phyloP scores from a whole-genome alignment of 2,888 invertebrate species.

The Hartigia nigra region DNA sequence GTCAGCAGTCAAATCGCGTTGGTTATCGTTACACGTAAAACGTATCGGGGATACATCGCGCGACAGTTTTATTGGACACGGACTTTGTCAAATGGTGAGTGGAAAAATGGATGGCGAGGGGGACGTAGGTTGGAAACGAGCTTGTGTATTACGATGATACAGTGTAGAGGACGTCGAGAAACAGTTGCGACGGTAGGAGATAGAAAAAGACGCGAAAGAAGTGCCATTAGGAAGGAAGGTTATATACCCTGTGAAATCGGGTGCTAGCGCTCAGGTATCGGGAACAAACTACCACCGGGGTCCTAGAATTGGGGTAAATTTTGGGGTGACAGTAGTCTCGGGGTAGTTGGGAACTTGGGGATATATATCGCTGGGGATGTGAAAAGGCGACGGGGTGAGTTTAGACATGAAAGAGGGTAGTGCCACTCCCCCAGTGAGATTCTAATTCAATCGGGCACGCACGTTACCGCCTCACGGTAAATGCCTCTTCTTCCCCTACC shows the following conservation, averaged over 20 bases:
- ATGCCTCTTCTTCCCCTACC: too few species aligned
- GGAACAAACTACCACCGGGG: neutral
- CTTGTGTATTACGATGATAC: neutral
- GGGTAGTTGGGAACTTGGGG: neutral
- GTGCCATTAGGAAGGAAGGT: neutral
- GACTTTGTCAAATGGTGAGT: neutral
- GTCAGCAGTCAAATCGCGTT: neutral
- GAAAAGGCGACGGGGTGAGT: neutral
- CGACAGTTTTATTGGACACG: neutral
- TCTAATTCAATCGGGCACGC: slow-evolving; percentile 3
- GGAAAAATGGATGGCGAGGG: neutral
- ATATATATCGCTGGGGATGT: neutral
- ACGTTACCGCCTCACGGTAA: neutral
- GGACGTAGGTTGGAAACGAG: neutral
- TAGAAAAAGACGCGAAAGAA: neutral
- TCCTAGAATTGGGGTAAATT: neutral
- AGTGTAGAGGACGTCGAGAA: too few species aligned
- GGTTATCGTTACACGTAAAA: neutral
- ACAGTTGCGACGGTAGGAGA: neutral
- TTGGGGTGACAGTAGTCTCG: neutral
- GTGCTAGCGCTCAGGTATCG: neutral
- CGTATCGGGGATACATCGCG: neutral
- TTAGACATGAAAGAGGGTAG: neutral
- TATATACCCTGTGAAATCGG: neutral
- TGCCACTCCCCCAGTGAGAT: neutral